Evolutionary conservation across 2,113 vertebrate genomes (phyloP).

Genomic region (Tachuris rubrigastra): DNA sequence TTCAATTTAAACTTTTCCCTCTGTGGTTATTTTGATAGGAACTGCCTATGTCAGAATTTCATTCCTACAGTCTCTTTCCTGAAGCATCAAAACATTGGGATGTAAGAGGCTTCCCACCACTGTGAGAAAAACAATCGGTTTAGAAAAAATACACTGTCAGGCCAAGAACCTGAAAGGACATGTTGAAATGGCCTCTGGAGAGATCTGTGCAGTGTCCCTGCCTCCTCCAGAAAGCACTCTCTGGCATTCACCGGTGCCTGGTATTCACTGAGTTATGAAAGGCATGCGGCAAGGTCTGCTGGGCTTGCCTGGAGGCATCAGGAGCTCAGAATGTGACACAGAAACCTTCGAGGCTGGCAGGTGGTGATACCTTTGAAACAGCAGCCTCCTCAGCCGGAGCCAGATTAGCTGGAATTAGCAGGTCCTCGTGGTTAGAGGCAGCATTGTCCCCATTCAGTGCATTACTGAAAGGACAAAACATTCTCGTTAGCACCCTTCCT

Average conservation of each 20-base stretch:
- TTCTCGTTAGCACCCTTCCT: background rate
- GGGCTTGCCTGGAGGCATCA: background rate
- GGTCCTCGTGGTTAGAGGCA: constrained; percentile 17
- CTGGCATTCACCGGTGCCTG: background rate
- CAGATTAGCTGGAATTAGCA: constrained; percentile 1
- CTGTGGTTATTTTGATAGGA: background rate
- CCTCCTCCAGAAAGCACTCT: background rate
- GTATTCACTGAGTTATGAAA: background rate
- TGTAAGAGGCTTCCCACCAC: background rate
- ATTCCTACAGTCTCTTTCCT: background rate
- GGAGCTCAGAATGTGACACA: background rate
- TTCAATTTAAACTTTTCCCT: background rate
- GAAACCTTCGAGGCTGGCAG: background rate
- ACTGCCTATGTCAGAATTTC: background rate
- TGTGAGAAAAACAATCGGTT: background rate
- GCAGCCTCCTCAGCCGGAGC: constrained; percentile 33
- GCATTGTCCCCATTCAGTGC: constrained; percentile 9
- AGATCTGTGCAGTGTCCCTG: background rate
- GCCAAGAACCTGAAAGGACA: background rate
- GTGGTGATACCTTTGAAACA: constrained; percentile 69
- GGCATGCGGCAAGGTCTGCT: constrained; percentile 12
- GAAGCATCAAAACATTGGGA: background rate
- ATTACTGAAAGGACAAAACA: constrained; percentile 54
- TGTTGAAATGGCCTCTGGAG: background rate
- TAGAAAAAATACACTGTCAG: background rate